A percentile compares a stretch with the other conserved stretches of the same genome.
Conservation (phyloP, 2,888 invertebrate species). For the Orchesellides sinensis region DNA sequence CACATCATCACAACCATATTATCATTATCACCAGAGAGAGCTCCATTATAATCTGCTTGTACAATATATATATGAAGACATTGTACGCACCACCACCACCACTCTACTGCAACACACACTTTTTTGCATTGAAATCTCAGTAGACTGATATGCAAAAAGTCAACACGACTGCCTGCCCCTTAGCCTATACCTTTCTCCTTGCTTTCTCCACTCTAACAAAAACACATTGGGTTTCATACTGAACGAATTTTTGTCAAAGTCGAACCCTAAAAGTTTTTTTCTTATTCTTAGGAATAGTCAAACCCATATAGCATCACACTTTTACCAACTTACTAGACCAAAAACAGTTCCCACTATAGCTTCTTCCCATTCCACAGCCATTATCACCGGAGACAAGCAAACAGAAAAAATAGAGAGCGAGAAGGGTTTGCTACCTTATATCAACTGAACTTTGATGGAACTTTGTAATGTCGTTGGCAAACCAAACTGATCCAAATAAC, state of each 20-base stretch:
- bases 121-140: no score
- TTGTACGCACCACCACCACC: no score
- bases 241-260: slow-evolving; percentile 26
- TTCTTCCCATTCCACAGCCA: no score
- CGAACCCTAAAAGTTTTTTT: slow-evolving; percentile 16
- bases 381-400: slow-evolving; percentile 37
- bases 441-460: slow-evolving; percentile 28
- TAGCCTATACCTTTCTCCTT: no score
- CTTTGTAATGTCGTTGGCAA: slow-evolving; percentile 41
- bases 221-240: no score
- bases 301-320: slow-evolving; percentile 35
- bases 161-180: background rate
- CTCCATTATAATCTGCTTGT: no score
- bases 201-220: no score
- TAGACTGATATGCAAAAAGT: no score
- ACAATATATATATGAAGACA: no score
- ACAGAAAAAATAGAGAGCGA: slow-evolving; percentile 20
- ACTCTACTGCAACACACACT: no score
- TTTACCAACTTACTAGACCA: slow-evolving; percentile 9
- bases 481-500: slow-evolving; percentile 44
- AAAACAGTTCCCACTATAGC: slow-evolving; percentile 18
- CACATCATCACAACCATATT: background rate
- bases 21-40: background rate
- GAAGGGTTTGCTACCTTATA: slow-evolving; percentile 30
- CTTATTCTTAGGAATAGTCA: slow-evolving; percentile 11